Conservation (phyloP, 2,113 vertebrate species). For the Clarias batrachus region DNA sequence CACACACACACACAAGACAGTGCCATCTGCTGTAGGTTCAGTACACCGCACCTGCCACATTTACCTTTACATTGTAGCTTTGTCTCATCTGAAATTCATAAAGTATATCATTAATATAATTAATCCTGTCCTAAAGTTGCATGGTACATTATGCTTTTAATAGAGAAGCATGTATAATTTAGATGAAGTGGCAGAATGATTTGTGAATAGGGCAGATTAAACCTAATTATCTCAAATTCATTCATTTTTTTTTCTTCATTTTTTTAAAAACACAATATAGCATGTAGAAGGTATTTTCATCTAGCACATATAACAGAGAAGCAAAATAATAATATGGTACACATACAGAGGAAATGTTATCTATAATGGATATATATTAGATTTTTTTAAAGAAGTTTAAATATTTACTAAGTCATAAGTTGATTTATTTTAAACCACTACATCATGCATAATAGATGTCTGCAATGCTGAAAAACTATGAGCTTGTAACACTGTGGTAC, state of each 20-base stretch:
- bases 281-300: not conserved
- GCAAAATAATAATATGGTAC: too few relatives aligned
- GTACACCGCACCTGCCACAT: not conserved
- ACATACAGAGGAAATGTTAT: not conserved
- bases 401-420: not conserved
- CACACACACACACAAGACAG: slow-evolving; percentile 6
- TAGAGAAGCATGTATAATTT: slow-evolving; percentile 19
- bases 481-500: not conserved
- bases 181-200: slow-evolving; percentile 8
- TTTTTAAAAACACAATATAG: not conserved
- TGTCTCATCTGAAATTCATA: slow-evolving; percentile 16
- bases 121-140: slow-evolving; percentile 2
- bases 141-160: not conserved
- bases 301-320: not conserved
- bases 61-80: not conserved
- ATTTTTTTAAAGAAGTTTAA: not conserved
- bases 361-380: not conserved
- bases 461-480: not conserved
- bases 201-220: not conserved
- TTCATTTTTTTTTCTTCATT: not conserved
- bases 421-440: not conserved
- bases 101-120: slow-evolving; percentile 3
- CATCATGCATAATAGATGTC: not conserved
- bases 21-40: slow-evolving; percentile 38
- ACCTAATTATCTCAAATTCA: not conserved